Percentiles rank a stretch among this genome's conserved stretches.
Evolutionary conservation across 30 jellyfish, hydroid and myxozoan genomes (phyloP).

Genomic region (Haliclystus octoradiatus): DNA sequence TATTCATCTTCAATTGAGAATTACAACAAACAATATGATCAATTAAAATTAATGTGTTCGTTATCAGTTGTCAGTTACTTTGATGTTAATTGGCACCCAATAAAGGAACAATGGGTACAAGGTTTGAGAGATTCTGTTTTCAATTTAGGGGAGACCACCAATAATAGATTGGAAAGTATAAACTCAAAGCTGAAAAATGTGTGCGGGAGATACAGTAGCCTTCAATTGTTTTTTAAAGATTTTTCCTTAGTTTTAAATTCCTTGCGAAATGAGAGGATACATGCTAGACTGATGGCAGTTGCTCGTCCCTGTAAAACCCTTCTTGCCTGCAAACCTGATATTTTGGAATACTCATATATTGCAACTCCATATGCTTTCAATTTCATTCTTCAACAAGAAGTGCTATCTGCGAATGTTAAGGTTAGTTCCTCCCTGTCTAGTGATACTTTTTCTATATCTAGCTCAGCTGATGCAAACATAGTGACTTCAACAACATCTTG

Average conservation of each 20-base stretch:
- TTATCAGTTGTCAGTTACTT: slow-evolving; percentile 20
- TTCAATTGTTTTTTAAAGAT: slow-evolving; percentile 23
- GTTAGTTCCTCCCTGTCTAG: not conserved
- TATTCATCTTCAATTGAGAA: slow-evolving; percentile 21
- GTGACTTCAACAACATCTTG: slow-evolving; percentile 11
- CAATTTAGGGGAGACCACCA: slow-evolving; percentile 13
- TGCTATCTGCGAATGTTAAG: slow-evolving; percentile 1
- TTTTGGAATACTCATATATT: slow-evolving; percentile 3
- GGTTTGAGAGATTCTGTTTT: slow-evolving; percentile 4
- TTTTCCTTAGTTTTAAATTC: slow-evolving; percentile 18
- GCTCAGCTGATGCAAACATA: not conserved
- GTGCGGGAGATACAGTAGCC: slow-evolving; percentile 2
- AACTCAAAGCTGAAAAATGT: slow-evolving; percentile 41
- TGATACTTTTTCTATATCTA: not conserved
- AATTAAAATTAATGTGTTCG: slow-evolving; percentile 6
- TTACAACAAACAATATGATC: not conserved
- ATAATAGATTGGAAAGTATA: slow-evolving; percentile 32
- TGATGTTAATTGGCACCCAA: slow-evolving; percentile 38
- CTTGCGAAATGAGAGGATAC: slow-evolving; percentile 27
- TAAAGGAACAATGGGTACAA: slow-evolving; percentile 33
- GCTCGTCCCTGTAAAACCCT: slow-evolving; percentile 26
- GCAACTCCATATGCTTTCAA: slow-evolving; percentile 29
- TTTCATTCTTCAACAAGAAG: slow-evolving; percentile 10
- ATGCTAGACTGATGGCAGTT: slow-evolving; percentile 18
- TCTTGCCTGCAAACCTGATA: slow-evolving; percentile 2